Evolutionary conservation across 2,797 vertebrate species (phyloP), one percentile per base, ranked within the genome.

Genomic region (Stomatorhinus walkeri): DNA sequence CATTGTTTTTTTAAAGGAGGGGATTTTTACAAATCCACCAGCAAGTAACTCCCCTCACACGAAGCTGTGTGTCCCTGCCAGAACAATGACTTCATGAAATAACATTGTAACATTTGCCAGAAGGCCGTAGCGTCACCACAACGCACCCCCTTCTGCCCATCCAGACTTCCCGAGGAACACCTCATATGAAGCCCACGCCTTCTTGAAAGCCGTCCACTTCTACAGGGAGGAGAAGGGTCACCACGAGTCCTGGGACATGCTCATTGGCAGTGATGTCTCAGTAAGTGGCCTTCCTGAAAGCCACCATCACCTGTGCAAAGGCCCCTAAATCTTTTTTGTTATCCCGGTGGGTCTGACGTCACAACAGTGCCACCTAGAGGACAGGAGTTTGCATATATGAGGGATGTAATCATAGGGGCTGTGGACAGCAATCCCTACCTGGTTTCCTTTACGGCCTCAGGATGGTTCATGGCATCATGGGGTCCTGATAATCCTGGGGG

Each of bases 201-300:
- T 99, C 93, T 91, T 97, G 89, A 97, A 97, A 94, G 97, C 97
- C n/a, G 81, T 98, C 79, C 97, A 97, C 91, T 95, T 98, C 90
- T 97, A 97, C 93, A 93, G 97, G 1, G 96, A 99, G 93, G 96
- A 97, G 92, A 95, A 95, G 28, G 97, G 94, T 49, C 94, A 94
- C 52, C 98, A 97, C 52, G 96, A 97, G 84, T 93, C 91, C 0
- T 98, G 97, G 96, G 96, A 97, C 90, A 96, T 97, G 96, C 92
- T 96, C 89, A 95, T 95, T 1, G 98, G 98, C 88, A 97, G 95
- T 2, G 97, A 98, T 89, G 94, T 95, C 89, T 93, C 97, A 96
- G 98, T 99, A 94, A 89, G 90, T 28, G 0, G 10, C 46, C 24
- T 51, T 40, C 2, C 64, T 72, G 6, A 76, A 32, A 48, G 51